A percentile compares a stretch with the other conserved stretches of the same genome.
Evolutionary conservation across 2,888 invertebrate genomes (phyloP).

Genomic region (Epinotia bilunana): DNA sequence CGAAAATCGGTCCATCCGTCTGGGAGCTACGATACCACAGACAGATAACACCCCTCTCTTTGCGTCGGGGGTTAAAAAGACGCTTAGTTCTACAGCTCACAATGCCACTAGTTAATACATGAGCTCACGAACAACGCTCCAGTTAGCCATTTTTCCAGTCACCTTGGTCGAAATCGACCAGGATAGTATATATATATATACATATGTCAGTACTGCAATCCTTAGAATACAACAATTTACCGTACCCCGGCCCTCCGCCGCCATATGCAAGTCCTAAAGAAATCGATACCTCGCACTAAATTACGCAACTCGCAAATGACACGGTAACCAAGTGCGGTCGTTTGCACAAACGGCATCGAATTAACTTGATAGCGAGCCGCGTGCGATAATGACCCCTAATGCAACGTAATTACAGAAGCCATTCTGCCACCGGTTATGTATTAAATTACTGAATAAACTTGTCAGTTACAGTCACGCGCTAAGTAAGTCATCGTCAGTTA

Average conservation of each 20-base stretch:
- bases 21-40: too few relatives aligned
- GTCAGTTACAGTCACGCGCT: conserved; percentile 56
- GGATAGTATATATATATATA: too few relatives aligned
- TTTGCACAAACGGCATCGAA: conserved; percentile 70
- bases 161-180: too few relatives aligned
- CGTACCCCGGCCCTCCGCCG: not conserved
- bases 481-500: conserved; percentile 50
- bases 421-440: conserved; percentile 54
- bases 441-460: conserved; percentile 70
- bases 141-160: too few relatives aligned
- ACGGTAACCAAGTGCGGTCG: conserved; percentile 49
- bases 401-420: conserved; percentile 63
- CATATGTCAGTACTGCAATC: too few relatives aligned
- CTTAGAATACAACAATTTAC: not conserved
- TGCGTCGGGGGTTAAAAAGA: too few relatives aligned
- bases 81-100: too few relatives aligned
- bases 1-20: too few relatives aligned
- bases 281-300: conserved; percentile 51
- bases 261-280: conserved; percentile 33
- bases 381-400: conserved; percentile 68
- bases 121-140: too few relatives aligned
- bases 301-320: conserved; percentile 53
- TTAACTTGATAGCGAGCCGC: conserved; percentile 67
- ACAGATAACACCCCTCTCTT: too few relatives aligned
- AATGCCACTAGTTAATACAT: too few relatives aligned